Percentiles rank a stretch among this genome's conserved stretches.
Conservation (phyloP, 2,113 vertebrate genomes). For the Macaca mulatta region DNA sequence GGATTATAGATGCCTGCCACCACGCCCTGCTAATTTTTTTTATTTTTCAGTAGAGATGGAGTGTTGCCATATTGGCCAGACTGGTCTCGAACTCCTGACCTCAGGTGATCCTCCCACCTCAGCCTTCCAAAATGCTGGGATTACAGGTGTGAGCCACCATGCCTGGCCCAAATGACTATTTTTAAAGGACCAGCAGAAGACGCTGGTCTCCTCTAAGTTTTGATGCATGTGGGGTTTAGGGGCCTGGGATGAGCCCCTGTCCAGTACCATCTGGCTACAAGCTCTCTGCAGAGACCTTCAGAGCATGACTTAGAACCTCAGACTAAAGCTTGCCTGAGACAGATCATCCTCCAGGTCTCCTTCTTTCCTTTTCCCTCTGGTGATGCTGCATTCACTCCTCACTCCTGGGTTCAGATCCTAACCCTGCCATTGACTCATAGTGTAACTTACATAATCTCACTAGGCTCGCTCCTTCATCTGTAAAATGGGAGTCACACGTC, state of each 20-base stretch:
- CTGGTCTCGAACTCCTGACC: too few species aligned
- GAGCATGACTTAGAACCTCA: background rate
- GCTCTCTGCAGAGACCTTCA: too few species aligned
- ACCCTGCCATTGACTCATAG: background rate
- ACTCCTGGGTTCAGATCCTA: background rate
- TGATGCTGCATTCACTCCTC: too few species aligned
- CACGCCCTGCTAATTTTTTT: too few species aligned
- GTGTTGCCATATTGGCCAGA: too few species aligned
- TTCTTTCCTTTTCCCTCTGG: background rate
- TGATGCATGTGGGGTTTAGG: background rate
- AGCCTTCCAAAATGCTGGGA: too few species aligned
- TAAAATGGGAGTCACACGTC: background rate
- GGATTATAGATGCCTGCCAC: too few species aligned
- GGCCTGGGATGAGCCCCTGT: background rate
- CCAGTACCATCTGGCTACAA: too few species aligned
- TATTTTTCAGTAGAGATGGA: too few species aligned
- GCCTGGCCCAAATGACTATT: background rate
- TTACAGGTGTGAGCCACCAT: too few species aligned
- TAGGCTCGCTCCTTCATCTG: accelerated
- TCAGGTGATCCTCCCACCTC: too few species aligned
- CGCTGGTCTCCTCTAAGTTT: background rate
- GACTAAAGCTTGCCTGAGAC: too few species aligned
- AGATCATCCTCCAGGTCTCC: background rate
- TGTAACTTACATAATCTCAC: background rate
- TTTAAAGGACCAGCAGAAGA: background rate